Conservation (phyloP, 2,797 vertebrate species). For the Halcyon leucocephala region DNA sequence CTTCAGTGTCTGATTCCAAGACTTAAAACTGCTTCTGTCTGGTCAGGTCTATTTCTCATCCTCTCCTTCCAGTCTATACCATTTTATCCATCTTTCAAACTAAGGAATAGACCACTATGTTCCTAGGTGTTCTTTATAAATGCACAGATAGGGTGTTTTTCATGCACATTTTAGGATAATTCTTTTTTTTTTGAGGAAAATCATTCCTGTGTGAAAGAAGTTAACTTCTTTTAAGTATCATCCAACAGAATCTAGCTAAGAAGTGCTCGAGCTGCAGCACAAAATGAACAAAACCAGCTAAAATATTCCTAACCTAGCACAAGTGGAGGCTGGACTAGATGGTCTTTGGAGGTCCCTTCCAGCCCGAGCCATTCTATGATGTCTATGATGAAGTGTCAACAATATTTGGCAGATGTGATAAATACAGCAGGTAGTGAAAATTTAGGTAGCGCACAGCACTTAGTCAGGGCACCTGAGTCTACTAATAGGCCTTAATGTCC, state of each 20-base stretch:
- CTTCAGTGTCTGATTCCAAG: background rate
- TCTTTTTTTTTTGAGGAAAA: background rate
- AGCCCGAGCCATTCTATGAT: too few relatives aligned
- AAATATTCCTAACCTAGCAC: background rate
- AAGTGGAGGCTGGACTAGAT: too few relatives aligned
- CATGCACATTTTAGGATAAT: background rate
- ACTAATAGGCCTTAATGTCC: background rate
- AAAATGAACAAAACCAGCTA: background rate
- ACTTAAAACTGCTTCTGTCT: constrained; percentile 22
- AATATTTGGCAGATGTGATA: background rate
- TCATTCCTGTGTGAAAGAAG: background rate
- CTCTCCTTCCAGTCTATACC: background rate
- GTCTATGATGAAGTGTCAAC: too few relatives aligned
- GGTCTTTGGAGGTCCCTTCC: too few relatives aligned
- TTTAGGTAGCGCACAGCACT: background rate
- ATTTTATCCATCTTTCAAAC: background rate
- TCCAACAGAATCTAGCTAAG: background rate
- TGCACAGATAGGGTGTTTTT: background rate
- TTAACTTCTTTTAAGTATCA: background rate
- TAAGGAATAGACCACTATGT: background rate
- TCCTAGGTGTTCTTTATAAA: background rate
- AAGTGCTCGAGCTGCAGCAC: background rate
- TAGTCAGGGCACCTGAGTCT: background rate
- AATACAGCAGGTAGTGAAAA: background rate
- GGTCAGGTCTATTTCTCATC: constrained; percentile 26